Evolutionary conservation across 2,888 invertebrate species (phyloP), one percentile per base, ranked within the genome.

Genomic region (Apocheima hispidaria): DNA sequence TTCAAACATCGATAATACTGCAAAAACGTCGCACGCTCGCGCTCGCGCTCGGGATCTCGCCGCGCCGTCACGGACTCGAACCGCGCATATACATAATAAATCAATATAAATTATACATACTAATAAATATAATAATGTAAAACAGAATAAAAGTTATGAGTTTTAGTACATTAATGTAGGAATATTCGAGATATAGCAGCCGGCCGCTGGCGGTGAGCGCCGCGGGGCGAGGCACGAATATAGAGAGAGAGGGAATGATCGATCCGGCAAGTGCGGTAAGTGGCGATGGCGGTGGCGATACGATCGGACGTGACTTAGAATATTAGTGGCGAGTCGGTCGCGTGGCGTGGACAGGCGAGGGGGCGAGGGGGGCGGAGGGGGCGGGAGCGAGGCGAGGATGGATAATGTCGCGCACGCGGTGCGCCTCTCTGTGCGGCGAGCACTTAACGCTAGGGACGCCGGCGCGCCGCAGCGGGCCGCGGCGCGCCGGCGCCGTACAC

Each of bases 21-120:
- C 9, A 26, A 7, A 5, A n/a, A n/a, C n/a, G 26, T 26, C 5
- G 5, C 26, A 26, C 26, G 26, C 38, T 1, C 73, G 79, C 68
- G 60, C 10, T 70, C 75, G 66, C 69, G 55, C 63, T 65, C 40
- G 60, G 68, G 60, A 54, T 48, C 58, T 59, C 56, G 23, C 55
- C 57, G 54, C 7, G 26, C 55, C 57, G 54, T 5, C 18, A 12
- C 62, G 59, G 55, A 30, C 43, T 63, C 55, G 58, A 53, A 50
- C 33, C 44, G 57, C 38, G 48, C 33, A 50, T n/a, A 16, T 38
- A 51, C 20, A 51, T 51, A 38, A 23, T 36, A 16, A 46, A 28
- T 36, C 4, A 44, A 26, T 23, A 33, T 30, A 43, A 21, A 50
- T 16, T 16, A 7, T 21, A 50, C 5, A 51, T 51, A 38, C 18